These are phyloP conservation scores for Dromiciops gliroides DNA, from an alignment of 2,113 vertebrate genomes.

Conservation along the genomic window DNA sequence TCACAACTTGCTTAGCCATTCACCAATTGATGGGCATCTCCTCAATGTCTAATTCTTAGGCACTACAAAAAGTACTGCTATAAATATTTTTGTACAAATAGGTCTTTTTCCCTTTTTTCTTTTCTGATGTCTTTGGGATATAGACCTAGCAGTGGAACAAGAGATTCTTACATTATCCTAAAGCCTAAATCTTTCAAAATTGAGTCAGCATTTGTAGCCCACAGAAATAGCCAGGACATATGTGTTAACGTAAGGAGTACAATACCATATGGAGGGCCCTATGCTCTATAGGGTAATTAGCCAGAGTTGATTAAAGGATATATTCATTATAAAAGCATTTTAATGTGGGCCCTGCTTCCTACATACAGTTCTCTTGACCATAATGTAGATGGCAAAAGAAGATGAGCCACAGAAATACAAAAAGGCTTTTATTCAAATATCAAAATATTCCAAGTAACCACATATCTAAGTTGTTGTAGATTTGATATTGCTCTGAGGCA, in stretches of 20 bases:
- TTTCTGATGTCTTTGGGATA: too few relatives aligned
- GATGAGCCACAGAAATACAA: background rate
- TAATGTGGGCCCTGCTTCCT: background rate
- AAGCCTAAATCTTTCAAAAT: background rate
- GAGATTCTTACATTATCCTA: background rate
- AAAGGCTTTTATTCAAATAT: background rate
- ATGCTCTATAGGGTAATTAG: background rate
- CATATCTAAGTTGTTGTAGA: background rate
- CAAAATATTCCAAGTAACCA: background rate
- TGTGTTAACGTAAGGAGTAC: background rate
- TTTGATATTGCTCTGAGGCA: background rate
- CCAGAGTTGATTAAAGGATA: background rate
- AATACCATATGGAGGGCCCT: too few relatives aligned
- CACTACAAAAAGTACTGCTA: too few relatives aligned
- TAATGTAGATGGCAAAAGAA: background rate
- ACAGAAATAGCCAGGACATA: background rate
- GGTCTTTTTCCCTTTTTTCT: too few relatives aligned
- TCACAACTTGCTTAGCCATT: too few relatives aligned
- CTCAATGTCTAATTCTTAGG: too few relatives aligned
- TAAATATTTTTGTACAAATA: too few relatives aligned
- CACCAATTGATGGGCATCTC: too few relatives aligned
- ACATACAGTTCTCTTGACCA: background rate
- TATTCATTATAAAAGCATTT: background rate
- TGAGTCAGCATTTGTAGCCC: background rate
- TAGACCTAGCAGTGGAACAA: too few relatives aligned